Evolutionary conservation across 2,113 vertebrate species (phyloP).

Genomic region (Ctenodactylus gundi): DNA sequence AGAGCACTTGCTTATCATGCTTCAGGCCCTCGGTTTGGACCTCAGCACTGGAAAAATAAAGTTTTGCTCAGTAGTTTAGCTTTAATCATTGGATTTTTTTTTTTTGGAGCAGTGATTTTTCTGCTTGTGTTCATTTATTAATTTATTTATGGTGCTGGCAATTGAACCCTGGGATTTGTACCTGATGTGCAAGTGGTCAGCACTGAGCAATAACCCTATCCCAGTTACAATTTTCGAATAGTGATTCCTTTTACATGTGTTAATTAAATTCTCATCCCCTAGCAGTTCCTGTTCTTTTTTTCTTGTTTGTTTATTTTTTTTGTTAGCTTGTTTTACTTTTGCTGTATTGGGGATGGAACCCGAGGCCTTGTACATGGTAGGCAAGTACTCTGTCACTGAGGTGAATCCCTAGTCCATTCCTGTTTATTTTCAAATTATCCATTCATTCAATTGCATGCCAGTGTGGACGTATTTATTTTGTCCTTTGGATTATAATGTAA

Average conservation of each 20-base stretch:
- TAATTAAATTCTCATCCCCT: background rate
- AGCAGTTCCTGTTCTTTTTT: no score
- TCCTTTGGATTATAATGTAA: background rate
- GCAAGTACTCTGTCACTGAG: background rate
- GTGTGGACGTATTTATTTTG: slow-evolving; percentile 11
- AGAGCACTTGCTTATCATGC: no score
- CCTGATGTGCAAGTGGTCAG: background rate
- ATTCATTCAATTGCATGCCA: background rate
- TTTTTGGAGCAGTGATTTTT: background rate
- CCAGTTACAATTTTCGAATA: background rate
- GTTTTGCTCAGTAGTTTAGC: background rate
- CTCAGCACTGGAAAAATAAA: no score
- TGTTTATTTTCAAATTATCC: background rate
- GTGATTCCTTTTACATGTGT: background rate
- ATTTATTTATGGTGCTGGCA: background rate
- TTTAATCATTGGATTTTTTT: background rate
- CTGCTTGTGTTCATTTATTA: background rate
- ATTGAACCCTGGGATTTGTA: background rate
- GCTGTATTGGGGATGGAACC: background rate
- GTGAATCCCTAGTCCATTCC: background rate
- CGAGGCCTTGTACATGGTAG: background rate
- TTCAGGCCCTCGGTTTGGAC: no score
- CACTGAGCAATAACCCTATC: background rate
- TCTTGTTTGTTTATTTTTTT: background rate
- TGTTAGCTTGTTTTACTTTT: background rate